phyloP scores from a whole-genome alignment of 2,113 vertebrate species.

The Chionomys nivalis region DNA sequence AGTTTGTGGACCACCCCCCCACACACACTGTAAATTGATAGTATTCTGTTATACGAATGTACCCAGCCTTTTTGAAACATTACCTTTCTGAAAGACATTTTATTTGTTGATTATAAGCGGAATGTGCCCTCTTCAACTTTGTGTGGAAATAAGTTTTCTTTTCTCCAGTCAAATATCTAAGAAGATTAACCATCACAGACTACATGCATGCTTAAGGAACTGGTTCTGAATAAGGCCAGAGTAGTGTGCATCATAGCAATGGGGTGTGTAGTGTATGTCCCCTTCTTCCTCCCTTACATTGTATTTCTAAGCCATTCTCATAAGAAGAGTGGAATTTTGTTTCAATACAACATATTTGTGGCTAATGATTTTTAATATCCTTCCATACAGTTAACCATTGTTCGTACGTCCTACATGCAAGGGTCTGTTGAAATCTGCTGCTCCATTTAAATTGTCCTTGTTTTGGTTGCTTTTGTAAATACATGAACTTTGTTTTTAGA shows the following conservation, averaged over 20 bases:
- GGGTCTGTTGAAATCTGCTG: neutral
- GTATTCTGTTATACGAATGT: neutral
- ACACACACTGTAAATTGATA: neutral
- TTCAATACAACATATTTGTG: neutral
- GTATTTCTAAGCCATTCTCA: neutral
- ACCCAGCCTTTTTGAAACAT: neutral
- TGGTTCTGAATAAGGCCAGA: neutral
- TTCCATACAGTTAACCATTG: neutral
- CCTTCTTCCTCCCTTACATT: neutral
- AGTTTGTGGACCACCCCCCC: fast-evolving
- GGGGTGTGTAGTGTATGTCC: neutral
- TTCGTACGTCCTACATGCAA: neutral
- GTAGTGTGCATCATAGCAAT: neutral
- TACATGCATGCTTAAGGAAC: neutral
- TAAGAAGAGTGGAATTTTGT: neutral
- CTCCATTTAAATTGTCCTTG: neutral
- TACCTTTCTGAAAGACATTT: neutral
- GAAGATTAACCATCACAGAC: neutral
- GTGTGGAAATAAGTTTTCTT: neutral
- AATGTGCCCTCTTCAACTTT: neutral
- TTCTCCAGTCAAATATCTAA: neutral
- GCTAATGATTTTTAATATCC: neutral
- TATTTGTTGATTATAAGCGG: neutral
- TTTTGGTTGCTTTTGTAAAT: neutral
- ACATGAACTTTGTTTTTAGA: neutral